Conservation (phyloP, 1,140 invertebrate genomes). For the Leucophenga varia region DNA sequence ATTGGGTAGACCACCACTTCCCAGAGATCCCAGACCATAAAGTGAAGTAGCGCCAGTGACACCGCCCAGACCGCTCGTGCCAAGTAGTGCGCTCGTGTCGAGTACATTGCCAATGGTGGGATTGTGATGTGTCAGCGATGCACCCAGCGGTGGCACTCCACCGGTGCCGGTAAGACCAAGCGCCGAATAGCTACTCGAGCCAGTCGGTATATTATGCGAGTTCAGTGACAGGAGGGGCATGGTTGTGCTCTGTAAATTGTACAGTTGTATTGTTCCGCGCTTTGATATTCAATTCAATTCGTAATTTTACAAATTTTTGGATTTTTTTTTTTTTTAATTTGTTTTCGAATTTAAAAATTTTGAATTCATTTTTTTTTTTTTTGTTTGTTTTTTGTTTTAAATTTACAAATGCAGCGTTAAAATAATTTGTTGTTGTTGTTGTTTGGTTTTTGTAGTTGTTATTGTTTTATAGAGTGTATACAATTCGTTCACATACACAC, state of each 20-base stretch:
- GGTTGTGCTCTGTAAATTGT: constrained; percentile 63
- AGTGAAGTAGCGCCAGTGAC: constrained; percentile 43
- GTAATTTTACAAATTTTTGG: constrained; percentile 11
- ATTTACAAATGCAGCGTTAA: constrained; percentile 21
- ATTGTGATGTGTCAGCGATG: constrained; percentile 48
- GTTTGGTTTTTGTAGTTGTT: constrained; percentile 3
- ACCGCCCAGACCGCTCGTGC: constrained; percentile 27
- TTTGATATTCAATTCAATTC: constrained; percentile 21
- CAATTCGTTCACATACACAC: constrained; percentile 19
- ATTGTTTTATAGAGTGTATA: not conserved
- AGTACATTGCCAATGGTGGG: constrained; percentile 42
- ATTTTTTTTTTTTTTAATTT: constrained; percentile 16
- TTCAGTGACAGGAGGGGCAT: constrained; percentile 64
- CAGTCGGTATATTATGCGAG: constrained; percentile 58
- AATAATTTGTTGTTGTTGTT: constrained; percentile 10
- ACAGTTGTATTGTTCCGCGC: constrained; percentile 57
- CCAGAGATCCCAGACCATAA: constrained; percentile 31
- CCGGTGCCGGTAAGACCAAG: constrained; percentile 40
- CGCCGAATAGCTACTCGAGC: constrained; percentile 49
- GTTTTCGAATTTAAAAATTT: constrained; percentile 15
- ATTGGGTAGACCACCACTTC: constrained; percentile 32
- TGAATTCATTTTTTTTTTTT: constrained; percentile 10
- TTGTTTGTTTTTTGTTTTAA: constrained; percentile 14
- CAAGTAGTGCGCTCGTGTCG: constrained; percentile 39
- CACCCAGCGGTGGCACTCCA: constrained; percentile 25